A percentile compares a stretch with the other conserved stretches of the same genome.
Conservation (phyloP, 2,888 invertebrate species). For the Diarsia dahlii region DNA sequence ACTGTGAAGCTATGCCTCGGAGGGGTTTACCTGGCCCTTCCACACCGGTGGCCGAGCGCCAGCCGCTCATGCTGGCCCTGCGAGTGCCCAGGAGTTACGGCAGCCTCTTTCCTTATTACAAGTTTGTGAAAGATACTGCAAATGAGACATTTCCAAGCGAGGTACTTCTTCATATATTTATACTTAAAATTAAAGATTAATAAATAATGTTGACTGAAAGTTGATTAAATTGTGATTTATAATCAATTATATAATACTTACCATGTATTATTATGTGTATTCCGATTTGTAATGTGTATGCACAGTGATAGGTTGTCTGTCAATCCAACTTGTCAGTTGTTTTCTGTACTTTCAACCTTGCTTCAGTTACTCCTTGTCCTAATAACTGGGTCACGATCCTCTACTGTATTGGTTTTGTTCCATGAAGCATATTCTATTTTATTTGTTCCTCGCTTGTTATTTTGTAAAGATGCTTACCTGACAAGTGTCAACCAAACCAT, state of each 20-base stretch:
- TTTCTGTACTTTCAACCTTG: constrained; percentile 28
- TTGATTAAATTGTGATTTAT: constrained; percentile 5
- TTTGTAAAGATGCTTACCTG: constrained; percentile 27
- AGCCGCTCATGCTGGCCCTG: constrained; percentile 82
- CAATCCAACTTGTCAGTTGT: constrained; percentile 28
- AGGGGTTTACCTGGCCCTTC: constrained; percentile 76
- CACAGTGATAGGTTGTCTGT: constrained; percentile 17
- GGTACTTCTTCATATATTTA: constrained; percentile 68
- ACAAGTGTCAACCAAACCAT: constrained; percentile 41
- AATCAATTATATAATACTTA: background rate
- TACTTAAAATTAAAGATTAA: background rate
- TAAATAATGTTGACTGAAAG: background rate
- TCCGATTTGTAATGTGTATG: constrained; percentile 8
- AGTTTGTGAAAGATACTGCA: constrained; percentile 89
- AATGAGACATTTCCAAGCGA: constrained; percentile 80
- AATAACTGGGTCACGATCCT: constrained; percentile 36
- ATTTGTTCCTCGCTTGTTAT: constrained; percentile 24
- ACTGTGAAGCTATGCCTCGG: constrained; percentile 76
- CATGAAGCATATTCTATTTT: constrained; percentile 13
- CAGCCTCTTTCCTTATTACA: constrained; percentile 91
- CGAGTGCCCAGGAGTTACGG: constrained; percentile 91
- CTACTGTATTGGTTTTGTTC: constrained; percentile 34
- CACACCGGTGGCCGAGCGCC: constrained; percentile 79
- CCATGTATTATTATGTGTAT: background rate
- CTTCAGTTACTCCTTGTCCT: constrained; percentile 21